These are phyloP conservation scores for Phasia obesa DNA, from an alignment of 2,888 invertebrate species.

Conservation along the genomic window DNA sequence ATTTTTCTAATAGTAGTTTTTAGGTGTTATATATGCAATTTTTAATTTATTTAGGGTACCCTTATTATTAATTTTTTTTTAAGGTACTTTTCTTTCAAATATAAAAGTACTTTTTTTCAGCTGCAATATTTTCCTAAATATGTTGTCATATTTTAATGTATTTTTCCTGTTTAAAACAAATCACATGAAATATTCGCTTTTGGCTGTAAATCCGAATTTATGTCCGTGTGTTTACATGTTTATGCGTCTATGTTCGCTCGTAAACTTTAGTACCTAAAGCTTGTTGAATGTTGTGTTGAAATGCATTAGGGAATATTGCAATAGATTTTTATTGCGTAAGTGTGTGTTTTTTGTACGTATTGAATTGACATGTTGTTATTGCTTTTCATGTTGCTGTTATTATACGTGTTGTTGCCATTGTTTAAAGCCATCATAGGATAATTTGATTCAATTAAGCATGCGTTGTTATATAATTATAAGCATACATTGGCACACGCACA, in stretches of 20 bases:
- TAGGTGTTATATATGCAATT: too few species aligned
- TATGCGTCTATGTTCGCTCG: constrained; percentile 31
- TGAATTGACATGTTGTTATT: constrained; percentile 55
- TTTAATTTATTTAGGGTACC: too few species aligned
- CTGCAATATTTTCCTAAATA: neutral
- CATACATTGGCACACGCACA: constrained; percentile 42
- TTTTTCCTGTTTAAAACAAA: too few species aligned
- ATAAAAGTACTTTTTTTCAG: neutral
- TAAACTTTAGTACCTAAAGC: constrained; percentile 52
- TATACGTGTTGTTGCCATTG: constrained; percentile 62
- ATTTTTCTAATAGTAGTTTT: too few species aligned
- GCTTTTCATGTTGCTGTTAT: constrained; percentile 48
- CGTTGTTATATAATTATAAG: constrained; percentile 72
- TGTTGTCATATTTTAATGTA: too few species aligned
- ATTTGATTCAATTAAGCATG: constrained; percentile 73
- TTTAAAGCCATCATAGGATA: constrained; percentile 66
- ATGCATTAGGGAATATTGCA: constrained; percentile 74
- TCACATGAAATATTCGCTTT: neutral
- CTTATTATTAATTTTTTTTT: too few species aligned
- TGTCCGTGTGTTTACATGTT: constrained; percentile 6
- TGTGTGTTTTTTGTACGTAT: constrained; percentile 27
- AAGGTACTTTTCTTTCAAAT: neutral
- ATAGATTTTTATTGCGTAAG: constrained; percentile 55
- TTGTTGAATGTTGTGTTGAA: constrained; percentile 69
- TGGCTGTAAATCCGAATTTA: constrained; percentile 38